phyloP scores from a whole-genome alignment of 1,140 invertebrate species.

The Drosophila nannoptera region DNA sequence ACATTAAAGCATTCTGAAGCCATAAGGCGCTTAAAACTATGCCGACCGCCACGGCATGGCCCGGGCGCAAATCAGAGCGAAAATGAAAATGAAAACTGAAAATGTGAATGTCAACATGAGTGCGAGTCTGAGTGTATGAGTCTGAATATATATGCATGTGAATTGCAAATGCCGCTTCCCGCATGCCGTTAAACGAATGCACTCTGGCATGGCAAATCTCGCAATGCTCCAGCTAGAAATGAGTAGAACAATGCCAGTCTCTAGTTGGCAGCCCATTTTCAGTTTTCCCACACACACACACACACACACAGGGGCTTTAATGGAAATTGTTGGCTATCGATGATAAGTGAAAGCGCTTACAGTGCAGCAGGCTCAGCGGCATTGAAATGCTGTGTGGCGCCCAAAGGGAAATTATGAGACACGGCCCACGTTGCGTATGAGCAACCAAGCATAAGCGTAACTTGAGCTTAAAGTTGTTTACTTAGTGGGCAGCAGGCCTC shows the following conservation, averaged over 20 bases:
- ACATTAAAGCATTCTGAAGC: conserved; percentile 2
- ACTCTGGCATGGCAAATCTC: conserved; percentile 11
- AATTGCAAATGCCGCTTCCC: background rate
- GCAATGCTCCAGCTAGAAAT: conserved; percentile 5
- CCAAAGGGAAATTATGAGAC: conserved; percentile 30
- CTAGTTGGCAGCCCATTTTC: conserved; percentile 2
- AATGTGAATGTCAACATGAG: background rate
- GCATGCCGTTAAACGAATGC: background rate
- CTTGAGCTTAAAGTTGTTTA: conserved; percentile 34
- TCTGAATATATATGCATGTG: background rate
- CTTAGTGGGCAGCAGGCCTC: conserved; percentile 10
- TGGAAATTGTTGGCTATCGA: conserved; percentile 19
- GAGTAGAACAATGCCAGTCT: conserved; percentile 14
- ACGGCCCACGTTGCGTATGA: conserved; percentile 35
- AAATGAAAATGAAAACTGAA: too few species aligned
- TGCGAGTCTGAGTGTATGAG: too few species aligned
- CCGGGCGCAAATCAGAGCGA: too few species aligned
- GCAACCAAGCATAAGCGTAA: conserved; percentile 44
- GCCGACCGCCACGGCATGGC: background rate
- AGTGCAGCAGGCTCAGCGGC: conserved; percentile 25
- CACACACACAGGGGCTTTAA: background rate
- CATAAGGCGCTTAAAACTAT: conserved; percentile 13
- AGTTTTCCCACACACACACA: conserved; percentile 16
- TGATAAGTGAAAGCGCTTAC: conserved; percentile 44
- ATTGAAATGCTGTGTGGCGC: conserved; percentile 26